Evolutionary conservation across 2,888 invertebrate genomes (phyloP), one percentile per base, ranked within the genome.

Genomic region (Cephus pulcher): DNA sequence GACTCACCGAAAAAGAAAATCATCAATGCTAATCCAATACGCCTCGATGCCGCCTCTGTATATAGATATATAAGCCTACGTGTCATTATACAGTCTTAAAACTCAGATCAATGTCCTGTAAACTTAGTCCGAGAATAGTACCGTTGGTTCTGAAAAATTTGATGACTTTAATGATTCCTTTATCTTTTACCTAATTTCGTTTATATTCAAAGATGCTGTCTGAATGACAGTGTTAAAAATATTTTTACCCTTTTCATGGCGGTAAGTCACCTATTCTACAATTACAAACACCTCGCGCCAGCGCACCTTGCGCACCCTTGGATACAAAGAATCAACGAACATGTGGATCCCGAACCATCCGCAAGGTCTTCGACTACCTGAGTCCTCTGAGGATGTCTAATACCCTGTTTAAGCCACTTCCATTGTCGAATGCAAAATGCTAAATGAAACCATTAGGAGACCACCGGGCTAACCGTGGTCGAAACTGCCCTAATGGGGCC

Each of bases 331-430:
- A 81, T 76, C 79, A 35, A 68, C 78, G n/a, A 84, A 82, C 86
- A 83, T 84, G 83, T 81, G 86, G 83, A 82, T 56, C 56, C 70
- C 37, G 30, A 81, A 82, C 83, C 85, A 83, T 83, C 73, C 56
- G 23, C 23, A 81, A 79, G 56, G 81, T 76, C 78, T 82, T 12
- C 75, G 80, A 83, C 86, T 88, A 88, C 87, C 88, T 87, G 87
- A 78, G 78, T 34, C 76, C 74, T 75, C 81, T 79, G 82, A 84
- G 80, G 84, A 83, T 84, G 56, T 82, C 84, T 84, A 84, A 87
- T 83, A 82, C 82, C 84, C 83, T 82, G 73, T 75, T 78, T 77
- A 78, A 80, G 80, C 75, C 76, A 9, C 70, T 77, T 73, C 82
- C 77, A 82, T 83, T 83, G 82, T 83, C 80, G 37, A 68, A 71